These are phyloP conservation scores for Scrobipalpa atriplicella DNA, from an alignment of 2,888 invertebrate genomes.

Conservation along the genomic window DNA sequence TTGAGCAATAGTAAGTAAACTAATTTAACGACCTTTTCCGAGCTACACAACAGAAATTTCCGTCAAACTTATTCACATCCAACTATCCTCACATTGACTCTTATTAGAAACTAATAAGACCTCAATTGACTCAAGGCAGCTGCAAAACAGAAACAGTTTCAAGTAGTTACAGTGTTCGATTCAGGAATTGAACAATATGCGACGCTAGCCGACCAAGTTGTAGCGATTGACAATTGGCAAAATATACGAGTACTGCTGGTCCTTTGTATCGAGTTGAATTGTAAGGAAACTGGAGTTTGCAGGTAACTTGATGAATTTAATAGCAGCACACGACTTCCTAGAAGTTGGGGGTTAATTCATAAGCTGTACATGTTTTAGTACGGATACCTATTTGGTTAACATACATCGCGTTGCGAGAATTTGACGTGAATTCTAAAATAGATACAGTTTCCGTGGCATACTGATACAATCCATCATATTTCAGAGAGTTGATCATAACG, in stretches of 20 bases:
- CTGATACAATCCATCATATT: background rate
- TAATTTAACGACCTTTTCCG: constrained; percentile 46
- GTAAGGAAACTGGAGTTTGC: background rate
- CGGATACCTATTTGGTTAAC: background rate
- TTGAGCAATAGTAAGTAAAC: too few relatives aligned
- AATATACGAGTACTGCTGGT: constrained; percentile 52
- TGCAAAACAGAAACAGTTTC: constrained; percentile 27
- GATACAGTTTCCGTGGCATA: background rate
- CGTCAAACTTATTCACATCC: too few relatives aligned
- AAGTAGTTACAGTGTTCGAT: constrained; percentile 28
- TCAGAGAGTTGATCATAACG: background rate
- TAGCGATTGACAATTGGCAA: constrained; percentile 64
- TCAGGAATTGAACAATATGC: constrained; percentile 60
- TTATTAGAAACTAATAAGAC: constrained; percentile 8
- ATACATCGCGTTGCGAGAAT: background rate
- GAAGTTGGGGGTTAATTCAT: background rate
- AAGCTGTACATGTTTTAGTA: background rate
- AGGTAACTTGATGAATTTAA: constrained; percentile 9
- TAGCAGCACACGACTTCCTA: background rate
- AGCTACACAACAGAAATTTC: background rate
- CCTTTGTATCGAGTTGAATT: constrained; percentile 45
- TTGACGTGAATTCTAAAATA: background rate
- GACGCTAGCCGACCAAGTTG: constrained; percentile 61
- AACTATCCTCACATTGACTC: background rate
- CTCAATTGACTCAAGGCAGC: background rate